Conservation (phyloP, 2,797 vertebrate genomes). For the Enoplosus armatus region DNA sequence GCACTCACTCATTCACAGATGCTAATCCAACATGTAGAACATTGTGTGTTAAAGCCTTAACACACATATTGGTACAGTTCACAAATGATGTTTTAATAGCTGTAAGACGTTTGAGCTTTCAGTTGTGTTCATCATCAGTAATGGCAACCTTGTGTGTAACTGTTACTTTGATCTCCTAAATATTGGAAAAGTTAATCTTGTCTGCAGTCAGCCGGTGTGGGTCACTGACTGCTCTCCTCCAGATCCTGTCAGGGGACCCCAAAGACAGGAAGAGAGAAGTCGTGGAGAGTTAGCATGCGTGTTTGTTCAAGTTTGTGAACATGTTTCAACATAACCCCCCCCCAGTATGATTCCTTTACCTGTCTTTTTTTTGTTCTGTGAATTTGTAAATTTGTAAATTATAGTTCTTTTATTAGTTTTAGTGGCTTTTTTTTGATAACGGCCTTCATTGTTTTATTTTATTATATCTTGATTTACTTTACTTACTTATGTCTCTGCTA, state of each 20-base stretch:
- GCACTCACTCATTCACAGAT: not conserved
- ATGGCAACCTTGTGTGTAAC: not conserved
- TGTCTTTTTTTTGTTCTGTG: too few relatives aligned
- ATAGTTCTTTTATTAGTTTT: too few relatives aligned
- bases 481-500: too few relatives aligned
- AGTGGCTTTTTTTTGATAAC: too few relatives aligned
- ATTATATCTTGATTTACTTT: too few relatives aligned
- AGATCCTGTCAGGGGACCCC: conserved; percentile 45
- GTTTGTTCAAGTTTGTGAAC: conserved; percentile 18
- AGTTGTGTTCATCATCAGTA: not conserved
- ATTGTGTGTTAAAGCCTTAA: not conserved
- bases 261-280: conserved; percentile 42
- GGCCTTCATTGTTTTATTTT: too few relatives aligned
- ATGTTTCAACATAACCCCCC: conserved; percentile 24
- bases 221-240: conserved; percentile 26
- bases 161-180: not conserved
- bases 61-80: not conserved
- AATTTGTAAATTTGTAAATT: too few relatives aligned
- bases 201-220: not conserved
- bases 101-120: conserved; percentile 1
- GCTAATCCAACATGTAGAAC: not conserved
- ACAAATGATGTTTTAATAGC: conserved; percentile 4
- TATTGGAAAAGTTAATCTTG: not conserved
- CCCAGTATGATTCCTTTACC: too few relatives aligned
- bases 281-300: conserved; percentile 38